Evolutionary conservation across 2,797 vertebrate species (phyloP), one percentile per base, ranked within the genome.

Genomic region (Sebastes trivittatus): DNA sequence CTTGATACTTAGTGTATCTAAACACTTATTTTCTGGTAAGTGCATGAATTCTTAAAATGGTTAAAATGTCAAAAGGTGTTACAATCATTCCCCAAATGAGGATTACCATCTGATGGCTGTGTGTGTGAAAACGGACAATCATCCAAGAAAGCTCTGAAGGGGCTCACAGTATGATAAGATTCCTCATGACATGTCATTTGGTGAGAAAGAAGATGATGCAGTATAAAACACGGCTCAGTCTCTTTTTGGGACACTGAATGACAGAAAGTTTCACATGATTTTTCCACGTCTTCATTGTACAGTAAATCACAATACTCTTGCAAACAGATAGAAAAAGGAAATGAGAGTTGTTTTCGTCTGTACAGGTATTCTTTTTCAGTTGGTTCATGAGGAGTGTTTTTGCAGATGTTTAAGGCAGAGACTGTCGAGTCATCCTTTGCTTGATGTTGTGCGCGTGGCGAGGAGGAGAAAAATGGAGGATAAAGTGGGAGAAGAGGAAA

Each of bases 381-480:
- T 34, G 42, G 79, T 23, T 68, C 52, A 75, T 75, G 72, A 89
- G 76, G 88, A 89, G 80, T 77, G 87, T 90, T 52, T 93, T 93
- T 87, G 82, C 80, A 86, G 83, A 83, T 92, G 94, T 63, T 97
- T 97, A 97, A 98, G 97, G 97, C 97, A 97, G 96, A 95, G 88
- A 96, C 86, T 81, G 84, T 87, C 55, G 64, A 83, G 76, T 89
- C 75, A 75, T 87, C 87, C 71, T 83, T 83, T 83, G 60, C 80
- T 71, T 83, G 64, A 82, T 58, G n/a, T 58, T 14, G 58, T 52
- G 59, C 64, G 29, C 16, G 38, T 23, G 56, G 20, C 22, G 71
- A 23, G 52, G 75, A 75, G 64, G 46, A 59, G 14, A 36, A 74
- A 49, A 49, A 70, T 32, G 7, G 52, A 32, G 55, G 49, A 52